Evolutionary conservation across 2,797 vertebrate genomes (phyloP), one percentile per base, ranked within the genome.

Genomic region (Pseudochromis fuscus): DNA sequence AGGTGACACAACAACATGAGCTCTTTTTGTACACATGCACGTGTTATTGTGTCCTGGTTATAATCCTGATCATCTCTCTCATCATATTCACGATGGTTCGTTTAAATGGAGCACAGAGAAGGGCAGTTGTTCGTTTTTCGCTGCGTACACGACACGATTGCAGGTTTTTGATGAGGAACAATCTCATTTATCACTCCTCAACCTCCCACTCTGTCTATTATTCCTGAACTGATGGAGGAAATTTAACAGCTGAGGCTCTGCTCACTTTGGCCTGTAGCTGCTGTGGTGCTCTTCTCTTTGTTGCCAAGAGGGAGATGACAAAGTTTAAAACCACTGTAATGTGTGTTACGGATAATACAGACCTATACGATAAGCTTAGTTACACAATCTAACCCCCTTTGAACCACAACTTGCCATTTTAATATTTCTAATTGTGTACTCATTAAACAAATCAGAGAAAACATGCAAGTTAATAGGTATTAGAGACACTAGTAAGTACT

Each of bases 221-320:
- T 79, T 55, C 71, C 51, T 48, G 31, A 68, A 56, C 19, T 55
- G 52, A 62, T 42, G 38, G 23, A 69, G 52, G 28, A 33, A 23
- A 27, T 66, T 38, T 31, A 63, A 24, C 18, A 27, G 40, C 42
- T 27, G 30, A 52, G 37, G 18, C 21, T 63, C 52, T 60, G 12
- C 28, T 9, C 48, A 3, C 31, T 57, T 67, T 21, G 24, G 50
- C 45, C 37, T 62, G 24, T n/a, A n/a, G n/a, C n/a, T n/a, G n/a
- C n/a, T n/a, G n/a, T n/a, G n/a, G n/a, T n/a, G n/a, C n/a, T n/a
- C n/a, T n/a, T n/a, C n/a, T n/a, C n/a, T n/a, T n/a, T n/a, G n/a
- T n/a, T n/a, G n/a, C n/a, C n/a, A n/a, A n/a, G n/a, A n/a, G n/a
- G n/a, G n/a, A n/a, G n/a, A n/a, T n/a, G n/a, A n/a, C n/a, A 72